phyloP scores from a whole-genome alignment of 1,140 invertebrate species.

The Cydia splendana region DNA sequence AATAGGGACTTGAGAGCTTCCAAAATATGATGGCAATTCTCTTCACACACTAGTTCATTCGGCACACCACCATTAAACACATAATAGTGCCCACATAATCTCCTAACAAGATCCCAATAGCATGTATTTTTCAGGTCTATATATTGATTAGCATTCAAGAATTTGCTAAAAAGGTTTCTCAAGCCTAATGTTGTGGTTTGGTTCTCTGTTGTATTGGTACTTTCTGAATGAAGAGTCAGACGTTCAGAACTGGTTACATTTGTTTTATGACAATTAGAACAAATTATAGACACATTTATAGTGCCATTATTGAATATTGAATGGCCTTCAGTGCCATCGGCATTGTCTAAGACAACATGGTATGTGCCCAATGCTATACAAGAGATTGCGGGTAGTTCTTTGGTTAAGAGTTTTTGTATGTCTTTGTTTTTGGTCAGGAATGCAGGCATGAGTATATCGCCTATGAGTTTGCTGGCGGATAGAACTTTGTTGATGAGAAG shows the following conservation, averaged over 20 bases:
- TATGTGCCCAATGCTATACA: slow-evolving; percentile 62
- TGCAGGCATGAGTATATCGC: slow-evolving; percentile 62
- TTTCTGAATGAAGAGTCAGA: slow-evolving; percentile 39
- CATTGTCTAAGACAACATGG: slow-evolving; percentile 43
- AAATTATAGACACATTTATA: slow-evolving; percentile 52
- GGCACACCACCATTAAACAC: slow-evolving; percentile 62
- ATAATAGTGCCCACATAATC: slow-evolving; percentile 66
- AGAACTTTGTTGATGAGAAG: slow-evolving; percentile 54
- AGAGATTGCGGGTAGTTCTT: slow-evolving; percentile 51
- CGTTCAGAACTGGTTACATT: background rate
- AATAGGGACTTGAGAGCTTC: slow-evolving; percentile 58
- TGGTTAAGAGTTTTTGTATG: slow-evolving; percentile 51
- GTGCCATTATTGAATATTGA: slow-evolving; percentile 49
- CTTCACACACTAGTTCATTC: slow-evolving; percentile 54
- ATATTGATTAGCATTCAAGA: slow-evolving; percentile 66
- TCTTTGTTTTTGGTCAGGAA: slow-evolving; percentile 57
- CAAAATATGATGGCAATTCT: slow-evolving; percentile 54
- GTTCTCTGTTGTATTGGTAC: slow-evolving; percentile 41
- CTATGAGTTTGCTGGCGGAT: slow-evolving; percentile 63
- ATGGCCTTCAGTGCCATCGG: slow-evolving; percentile 45
- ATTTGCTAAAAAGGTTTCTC: slow-evolving; percentile 64
- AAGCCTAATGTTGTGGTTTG: slow-evolving; percentile 48
- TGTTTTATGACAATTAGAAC: slow-evolving; percentile 57
- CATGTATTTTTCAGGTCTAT: slow-evolving; percentile 48
- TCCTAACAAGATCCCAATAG: slow-evolving; percentile 59